A percentile compares a stretch with the other conserved stretches of the same genome.
phyloP scores from a whole-genome alignment of 2,888 invertebrate genomes.

The Diadromus collaris region DNA sequence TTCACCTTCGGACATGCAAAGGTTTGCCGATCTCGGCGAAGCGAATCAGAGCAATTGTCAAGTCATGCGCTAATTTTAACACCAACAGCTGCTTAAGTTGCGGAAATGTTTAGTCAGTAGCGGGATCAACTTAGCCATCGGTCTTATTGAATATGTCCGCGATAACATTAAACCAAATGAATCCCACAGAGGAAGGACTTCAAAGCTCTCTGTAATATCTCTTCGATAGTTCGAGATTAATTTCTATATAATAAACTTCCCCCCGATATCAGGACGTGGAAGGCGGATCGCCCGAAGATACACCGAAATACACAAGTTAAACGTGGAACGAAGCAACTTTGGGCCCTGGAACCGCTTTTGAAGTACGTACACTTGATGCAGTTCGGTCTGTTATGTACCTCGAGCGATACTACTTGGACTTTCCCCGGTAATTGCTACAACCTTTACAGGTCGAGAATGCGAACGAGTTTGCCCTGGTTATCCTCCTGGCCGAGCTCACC shows the following conservation, averaged over 20 bases:
- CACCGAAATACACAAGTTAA: constrained; percentile 16
- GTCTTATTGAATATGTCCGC: not conserved
- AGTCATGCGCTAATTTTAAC: not conserved
- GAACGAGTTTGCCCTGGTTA: constrained; percentile 55
- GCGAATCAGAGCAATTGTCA: no score
- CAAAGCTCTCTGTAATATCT: not conserved
- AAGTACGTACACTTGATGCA: constrained; percentile 55
- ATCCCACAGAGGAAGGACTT: constrained; percentile 31
- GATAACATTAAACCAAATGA: constrained; percentile 29
- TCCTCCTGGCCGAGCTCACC: constrained; percentile 13
- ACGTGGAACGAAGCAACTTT: constrained; percentile 48
- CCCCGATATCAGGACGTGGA: not conserved
- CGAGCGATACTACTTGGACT: constrained; percentile 15
- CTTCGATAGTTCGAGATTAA: constrained; percentile 46
- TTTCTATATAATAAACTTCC: constrained; percentile 47
- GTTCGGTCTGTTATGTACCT: constrained; percentile 9
- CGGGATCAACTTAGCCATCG: not conserved
- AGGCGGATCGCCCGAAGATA: not conserved
- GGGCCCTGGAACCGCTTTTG: constrained; percentile 46
- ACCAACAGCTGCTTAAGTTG: not conserved
- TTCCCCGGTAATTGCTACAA: constrained; percentile 58
- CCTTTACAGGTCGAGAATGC: constrained; percentile 57
- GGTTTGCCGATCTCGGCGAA: not conserved
- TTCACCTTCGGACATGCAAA: not conserved
- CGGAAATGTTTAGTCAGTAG: not conserved